phyloP scores from a whole-genome alignment of 1,140 invertebrate species.

The Drosophila navojoa region DNA sequence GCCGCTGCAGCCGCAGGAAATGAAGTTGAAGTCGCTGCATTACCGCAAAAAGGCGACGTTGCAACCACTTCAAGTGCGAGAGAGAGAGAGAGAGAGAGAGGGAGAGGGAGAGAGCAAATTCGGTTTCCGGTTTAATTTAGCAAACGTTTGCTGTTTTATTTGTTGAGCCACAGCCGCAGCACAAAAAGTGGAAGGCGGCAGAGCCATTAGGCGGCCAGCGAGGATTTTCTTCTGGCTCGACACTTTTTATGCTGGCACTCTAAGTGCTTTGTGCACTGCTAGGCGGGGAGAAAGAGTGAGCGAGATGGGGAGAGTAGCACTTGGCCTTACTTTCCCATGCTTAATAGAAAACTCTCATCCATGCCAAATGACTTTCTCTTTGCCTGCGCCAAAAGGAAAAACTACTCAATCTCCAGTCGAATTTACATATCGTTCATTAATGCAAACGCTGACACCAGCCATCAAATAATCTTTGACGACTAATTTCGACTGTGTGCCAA shows the following conservation, averaged over 20 bases:
- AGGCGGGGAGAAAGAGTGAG: not conserved
- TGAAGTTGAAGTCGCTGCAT: slow-evolving; percentile 73
- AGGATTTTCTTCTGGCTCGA: slow-evolving; percentile 32
- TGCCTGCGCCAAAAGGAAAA: not conserved
- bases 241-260: slow-evolving; percentile 30
- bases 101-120: slow-evolving; percentile 33
- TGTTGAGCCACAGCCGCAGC: slow-evolving; percentile 36
- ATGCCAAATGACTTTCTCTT: not conserved
- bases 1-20: slow-evolving; percentile 46
- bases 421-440: not conserved
- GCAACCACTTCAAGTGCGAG: slow-evolving; percentile 38
- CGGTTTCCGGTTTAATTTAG: slow-evolving; percentile 76
- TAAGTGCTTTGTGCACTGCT: slow-evolving; percentile 15
- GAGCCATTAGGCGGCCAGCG: slow-evolving; percentile 21
- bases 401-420: not conserved
- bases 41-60: slow-evolving; percentile 68
- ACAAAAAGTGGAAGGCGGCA: not conserved
- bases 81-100: no score
- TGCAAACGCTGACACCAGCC: not conserved
- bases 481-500: slow-evolving; percentile 19
- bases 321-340: no score
- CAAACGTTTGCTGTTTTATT: slow-evolving; percentile 77
- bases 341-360: no score
- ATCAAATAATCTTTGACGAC: slow-evolving; percentile 10
- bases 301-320: no score